Percentiles rank a stretch among this genome's conserved stretches.
Conservation (phyloP, 2,797 vertebrate genomes). For the Percopsis omiscomaycus region DNA sequence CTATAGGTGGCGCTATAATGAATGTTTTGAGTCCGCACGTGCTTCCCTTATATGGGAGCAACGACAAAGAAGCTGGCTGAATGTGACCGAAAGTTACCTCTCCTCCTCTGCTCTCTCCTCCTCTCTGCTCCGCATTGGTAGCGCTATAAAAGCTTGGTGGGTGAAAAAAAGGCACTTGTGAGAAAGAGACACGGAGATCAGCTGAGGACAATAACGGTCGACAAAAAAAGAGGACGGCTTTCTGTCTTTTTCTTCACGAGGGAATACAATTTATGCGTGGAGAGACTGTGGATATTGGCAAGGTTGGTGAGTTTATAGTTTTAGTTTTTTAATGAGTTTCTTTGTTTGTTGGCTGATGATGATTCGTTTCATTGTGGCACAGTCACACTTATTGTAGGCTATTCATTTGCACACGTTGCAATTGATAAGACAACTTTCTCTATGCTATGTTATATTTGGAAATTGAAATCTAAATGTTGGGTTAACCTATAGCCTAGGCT, state of each 20-base stretch:
- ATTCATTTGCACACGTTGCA: rapidly evolving
- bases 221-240: conserved; percentile 1
- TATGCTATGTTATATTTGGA: neutral
- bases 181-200: conserved; percentile 41
- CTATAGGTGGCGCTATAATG: conserved; percentile 64
- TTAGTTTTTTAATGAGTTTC: conserved; percentile 35
- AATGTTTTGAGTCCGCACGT: conserved; percentile 79
- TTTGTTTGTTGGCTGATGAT: conserved; percentile 47
- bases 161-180: conserved; percentile 59
- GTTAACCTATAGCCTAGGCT: neutral
- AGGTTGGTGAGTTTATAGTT: conserved; percentile 55
- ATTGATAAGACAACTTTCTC: neutral
- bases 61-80: conserved; percentile 40
- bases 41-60: conserved; percentile 72
- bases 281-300: conserved; percentile 30
- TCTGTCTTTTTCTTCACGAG: conserved; percentile 9
- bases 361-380: conserved; percentile 11
- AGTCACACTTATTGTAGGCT: neutral
- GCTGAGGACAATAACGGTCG: conserved; percentile 15
- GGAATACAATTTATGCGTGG: conserved; percentile 51
- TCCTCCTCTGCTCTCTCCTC: conserved; percentile 35
- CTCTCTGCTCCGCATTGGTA: conserved; percentile 46
- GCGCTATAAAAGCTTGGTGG: conserved; percentile 75
- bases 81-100: conserved; percentile 82
- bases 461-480: neutral